phyloP scores from a whole-genome alignment of 2,797 vertebrate genomes.

The Chaetodon trifasciatus region DNA sequence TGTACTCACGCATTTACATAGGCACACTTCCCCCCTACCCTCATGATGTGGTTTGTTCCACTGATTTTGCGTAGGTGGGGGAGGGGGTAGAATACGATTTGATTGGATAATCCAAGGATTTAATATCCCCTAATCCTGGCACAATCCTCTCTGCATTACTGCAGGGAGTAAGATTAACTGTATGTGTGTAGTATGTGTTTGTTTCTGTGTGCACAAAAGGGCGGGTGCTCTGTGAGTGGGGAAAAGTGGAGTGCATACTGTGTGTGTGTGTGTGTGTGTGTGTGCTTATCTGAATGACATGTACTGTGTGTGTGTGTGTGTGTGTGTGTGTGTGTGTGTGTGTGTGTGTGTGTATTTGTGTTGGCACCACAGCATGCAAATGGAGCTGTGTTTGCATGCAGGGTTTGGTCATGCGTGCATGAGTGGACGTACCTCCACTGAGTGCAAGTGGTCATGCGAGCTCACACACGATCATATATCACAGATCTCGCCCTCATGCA shows the following conservation, averaged over 20 bases:
- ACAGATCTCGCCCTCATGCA: slow-evolving; percentile 59
- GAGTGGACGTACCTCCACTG: slow-evolving; percentile 42
- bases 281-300: slow-evolving; percentile 44
- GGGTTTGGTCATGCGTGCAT: slow-evolving; percentile 51
- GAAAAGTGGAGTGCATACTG: slow-evolving; percentile 37
- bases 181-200: slow-evolving; percentile 79
- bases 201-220: slow-evolving; percentile 60
- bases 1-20: slow-evolving; percentile 54
- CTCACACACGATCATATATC: slow-evolving; percentile 58
- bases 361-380: slow-evolving; percentile 64
- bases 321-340: slow-evolving; percentile 49
- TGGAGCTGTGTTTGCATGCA: slow-evolving; percentile 66
- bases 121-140: slow-evolving; percentile 87
- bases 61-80: slow-evolving; percentile 76
- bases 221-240: slow-evolving; percentile 33
- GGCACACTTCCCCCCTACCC: slow-evolving; percentile 35
- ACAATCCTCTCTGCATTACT: slow-evolving; percentile 87
- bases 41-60: slow-evolving; percentile 75
- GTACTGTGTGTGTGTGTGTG: slow-evolving; percentile 48
- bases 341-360: slow-evolving; percentile 54
- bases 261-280: slow-evolving; percentile 33
- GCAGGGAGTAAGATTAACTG: slow-evolving; percentile 84
- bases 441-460: slow-evolving; percentile 31
- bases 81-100: slow-evolving; percentile 83
- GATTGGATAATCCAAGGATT: slow-evolving; percentile 93